Evolutionary conservation across 2,113 vertebrate genomes (phyloP).

Genomic region (Protomyctophum bolini): DNA sequence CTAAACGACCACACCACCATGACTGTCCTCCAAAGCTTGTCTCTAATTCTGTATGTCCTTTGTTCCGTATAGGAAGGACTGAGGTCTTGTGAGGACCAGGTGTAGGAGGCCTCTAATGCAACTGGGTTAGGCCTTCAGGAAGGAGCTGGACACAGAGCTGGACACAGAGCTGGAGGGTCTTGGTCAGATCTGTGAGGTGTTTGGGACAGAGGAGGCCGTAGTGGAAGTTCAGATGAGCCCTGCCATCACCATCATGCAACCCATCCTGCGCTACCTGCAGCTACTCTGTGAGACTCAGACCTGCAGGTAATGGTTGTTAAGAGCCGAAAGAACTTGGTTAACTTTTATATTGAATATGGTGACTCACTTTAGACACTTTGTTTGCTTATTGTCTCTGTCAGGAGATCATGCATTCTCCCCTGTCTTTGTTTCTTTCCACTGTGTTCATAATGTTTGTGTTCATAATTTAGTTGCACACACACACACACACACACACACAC

Average conservation of each 20-base stretch:
- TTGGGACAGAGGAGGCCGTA: conserved; percentile 78
- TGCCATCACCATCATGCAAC: conserved; percentile 92
- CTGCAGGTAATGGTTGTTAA: conserved; percentile 83
- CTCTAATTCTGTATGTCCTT: too few species aligned
- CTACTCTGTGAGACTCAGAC: conserved; percentile 92
- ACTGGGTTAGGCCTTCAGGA: conserved; percentile 90
- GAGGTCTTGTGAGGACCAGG: conserved; percentile 86
- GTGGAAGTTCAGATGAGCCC: conserved; percentile 87
- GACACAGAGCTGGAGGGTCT: conserved; percentile 85
- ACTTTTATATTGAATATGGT: not conserved
- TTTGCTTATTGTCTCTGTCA: too few species aligned
- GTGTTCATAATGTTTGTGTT: too few species aligned
- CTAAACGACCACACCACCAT: too few species aligned
- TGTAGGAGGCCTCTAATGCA: conserved; percentile 90
- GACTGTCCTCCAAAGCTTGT: too few species aligned
- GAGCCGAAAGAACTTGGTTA: not conserved
- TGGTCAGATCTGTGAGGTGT: conserved; percentile 76
- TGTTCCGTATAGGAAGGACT: conserved; percentile 81
- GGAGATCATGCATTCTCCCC: too few species aligned
- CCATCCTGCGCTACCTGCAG: conserved; percentile 94
- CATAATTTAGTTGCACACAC: not conserved
- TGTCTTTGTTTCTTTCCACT: too few species aligned
- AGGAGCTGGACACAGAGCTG: conserved; percentile 89
- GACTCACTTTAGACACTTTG: too few species aligned
- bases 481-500: too few species aligned